Percentiles rank a stretch among this genome's conserved stretches.
phyloP scores from a whole-genome alignment of 2,113 vertebrate species.

The Bolborhynchus lineola region DNA sequence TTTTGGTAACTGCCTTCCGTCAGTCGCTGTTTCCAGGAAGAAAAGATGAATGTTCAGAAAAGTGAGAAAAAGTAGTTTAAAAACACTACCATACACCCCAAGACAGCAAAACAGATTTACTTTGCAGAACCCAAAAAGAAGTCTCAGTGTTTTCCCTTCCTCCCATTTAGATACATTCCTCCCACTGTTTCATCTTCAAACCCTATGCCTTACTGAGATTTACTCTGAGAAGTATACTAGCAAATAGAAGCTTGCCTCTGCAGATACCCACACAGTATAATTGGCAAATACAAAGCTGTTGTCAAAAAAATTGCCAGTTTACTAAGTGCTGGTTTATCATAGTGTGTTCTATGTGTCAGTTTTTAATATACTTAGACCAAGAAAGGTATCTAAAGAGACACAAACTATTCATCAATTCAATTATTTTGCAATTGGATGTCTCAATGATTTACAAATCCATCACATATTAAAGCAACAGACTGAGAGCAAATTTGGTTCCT shows the following conservation, averaged over 20 bases:
- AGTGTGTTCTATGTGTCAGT: background rate
- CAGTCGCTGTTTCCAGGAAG: background rate
- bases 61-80: background rate
- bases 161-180: background rate
- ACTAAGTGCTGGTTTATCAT: background rate
- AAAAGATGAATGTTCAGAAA: background rate
- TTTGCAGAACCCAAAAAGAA: background rate
- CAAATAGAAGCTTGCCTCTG: background rate
- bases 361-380: background rate
- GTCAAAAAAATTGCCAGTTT: background rate
- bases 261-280: background rate
- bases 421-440: background rate
- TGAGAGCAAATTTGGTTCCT: slow-evolving; percentile 36
- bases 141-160: background rate
- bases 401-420: background rate
- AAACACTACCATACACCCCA: background rate
- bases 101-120: background rate
- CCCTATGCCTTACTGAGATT: background rate
- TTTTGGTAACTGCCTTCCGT: background rate
- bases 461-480: background rate
- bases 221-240: background rate
- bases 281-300: background rate
- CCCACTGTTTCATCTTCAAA: background rate
- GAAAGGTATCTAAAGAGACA: background rate
- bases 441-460: background rate